Conservation (phyloP, 2,797 vertebrate species). For the Rhincodon typus region DNA sequence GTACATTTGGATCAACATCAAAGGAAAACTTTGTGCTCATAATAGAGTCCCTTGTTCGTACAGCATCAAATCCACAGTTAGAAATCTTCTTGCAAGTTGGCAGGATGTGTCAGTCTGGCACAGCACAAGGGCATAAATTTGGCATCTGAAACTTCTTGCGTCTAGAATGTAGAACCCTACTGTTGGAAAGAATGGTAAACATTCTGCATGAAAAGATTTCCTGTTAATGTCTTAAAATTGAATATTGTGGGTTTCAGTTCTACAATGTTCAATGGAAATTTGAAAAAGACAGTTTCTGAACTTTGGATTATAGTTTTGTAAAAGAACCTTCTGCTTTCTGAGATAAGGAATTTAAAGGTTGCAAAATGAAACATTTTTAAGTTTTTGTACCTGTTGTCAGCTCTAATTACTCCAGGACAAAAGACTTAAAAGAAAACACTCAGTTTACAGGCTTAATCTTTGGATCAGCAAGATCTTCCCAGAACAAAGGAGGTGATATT, state of each 20-base stretch:
- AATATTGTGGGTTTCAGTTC: not conserved
- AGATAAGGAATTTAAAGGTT: not conserved
- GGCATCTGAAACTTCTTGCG: not conserved
- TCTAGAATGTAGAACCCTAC: not conserved
- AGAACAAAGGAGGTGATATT: not conserved
- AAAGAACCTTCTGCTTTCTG: not conserved
- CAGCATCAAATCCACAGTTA: not conserved
- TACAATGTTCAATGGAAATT: not conserved
- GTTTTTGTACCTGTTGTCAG: not conserved
- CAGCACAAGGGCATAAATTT: not conserved
- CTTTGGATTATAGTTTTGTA: not conserved
- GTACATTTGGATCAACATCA: not conserved
- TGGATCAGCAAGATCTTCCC: not conserved
- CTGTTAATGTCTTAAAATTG: conserved; percentile 1
- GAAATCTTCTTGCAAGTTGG: not conserved
- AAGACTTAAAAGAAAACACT: not conserved
- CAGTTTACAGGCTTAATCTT: not conserved
- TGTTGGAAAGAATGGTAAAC: not conserved
- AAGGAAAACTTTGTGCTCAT: not conserved
- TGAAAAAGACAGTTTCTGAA: not conserved
- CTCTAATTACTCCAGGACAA: not conserved
- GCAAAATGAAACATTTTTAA: not conserved
- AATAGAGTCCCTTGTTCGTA: not conserved
- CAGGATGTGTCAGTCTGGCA: not conserved
- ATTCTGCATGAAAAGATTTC: not conserved